phyloP scores from a whole-genome alignment of 2,113 vertebrate genomes.

The Neolamprologus fasciatus region DNA sequence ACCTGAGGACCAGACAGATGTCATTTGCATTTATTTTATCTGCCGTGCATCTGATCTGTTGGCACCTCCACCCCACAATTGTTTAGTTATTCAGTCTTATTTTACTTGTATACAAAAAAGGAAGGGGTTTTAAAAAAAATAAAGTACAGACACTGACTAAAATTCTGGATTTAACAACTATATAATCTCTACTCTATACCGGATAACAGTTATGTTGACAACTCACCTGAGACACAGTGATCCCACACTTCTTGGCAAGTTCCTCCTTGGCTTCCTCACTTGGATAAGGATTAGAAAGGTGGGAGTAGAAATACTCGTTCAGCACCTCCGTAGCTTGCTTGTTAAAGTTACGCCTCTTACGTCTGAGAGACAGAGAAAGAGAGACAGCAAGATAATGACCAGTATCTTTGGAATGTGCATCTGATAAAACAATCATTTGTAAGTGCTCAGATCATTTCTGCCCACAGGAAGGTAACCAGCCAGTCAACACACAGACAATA shows the following conservation, averaged over 20 bases:
- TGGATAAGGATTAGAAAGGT: constrained; percentile 87
- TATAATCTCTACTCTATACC: not conserved
- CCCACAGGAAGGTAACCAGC: not conserved
- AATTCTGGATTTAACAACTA: not conserved
- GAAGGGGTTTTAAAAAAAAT: not conserved
- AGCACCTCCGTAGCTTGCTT: constrained; percentile 87
- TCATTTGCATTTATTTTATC: not conserved
- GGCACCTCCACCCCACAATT: not conserved
- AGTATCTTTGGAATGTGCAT: not conserved
- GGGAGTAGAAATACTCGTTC: constrained; percentile 90
- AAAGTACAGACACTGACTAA: not conserved
- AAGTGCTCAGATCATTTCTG: not conserved
- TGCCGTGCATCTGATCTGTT: not conserved
- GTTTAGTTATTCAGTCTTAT: not conserved
- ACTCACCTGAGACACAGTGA: constrained; percentile 85
- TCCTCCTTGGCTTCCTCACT: constrained; percentile 91
- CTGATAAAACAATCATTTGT: not conserved
- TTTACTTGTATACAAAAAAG: not conserved
- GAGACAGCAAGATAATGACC: not conserved
- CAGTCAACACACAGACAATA: not conserved
- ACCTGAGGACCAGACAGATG: constrained; percentile 63
- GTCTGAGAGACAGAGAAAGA: constrained; percentile 50
- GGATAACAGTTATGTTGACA: not conserved
- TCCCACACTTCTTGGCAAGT: constrained; percentile 83
- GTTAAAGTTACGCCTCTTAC: constrained; percentile 85